Conservation (phyloP, 2,113 vertebrate species). For the Dendropsophus ebraccatus region DNA sequence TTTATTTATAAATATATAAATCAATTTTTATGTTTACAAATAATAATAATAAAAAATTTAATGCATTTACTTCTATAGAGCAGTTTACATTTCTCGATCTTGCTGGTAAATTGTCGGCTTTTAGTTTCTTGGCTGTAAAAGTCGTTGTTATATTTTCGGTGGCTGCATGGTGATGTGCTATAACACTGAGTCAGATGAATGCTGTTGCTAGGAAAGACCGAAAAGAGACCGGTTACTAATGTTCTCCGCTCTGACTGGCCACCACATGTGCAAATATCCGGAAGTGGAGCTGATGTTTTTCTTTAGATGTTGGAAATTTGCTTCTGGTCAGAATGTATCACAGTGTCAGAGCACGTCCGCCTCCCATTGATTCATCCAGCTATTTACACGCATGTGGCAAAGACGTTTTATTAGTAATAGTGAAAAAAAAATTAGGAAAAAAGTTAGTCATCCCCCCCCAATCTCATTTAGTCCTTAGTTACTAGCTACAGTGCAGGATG, state of each 20-base stretch:
- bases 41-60: too few relatives aligned
- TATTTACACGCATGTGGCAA: background rate
- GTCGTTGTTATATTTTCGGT: background rate
- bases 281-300: conserved; percentile 22
- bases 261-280: conserved; percentile 53
- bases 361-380: conserved; percentile 15
- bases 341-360: background rate
- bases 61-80: too few relatives aligned
- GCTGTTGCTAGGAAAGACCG: conserved; percentile 44
- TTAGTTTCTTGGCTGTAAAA: background rate
- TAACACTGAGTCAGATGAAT: conserved; percentile 41
- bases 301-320: conserved; percentile 43
- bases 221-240: conserved; percentile 28
- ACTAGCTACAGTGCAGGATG: too few relatives aligned
- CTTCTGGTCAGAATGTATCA: conserved; percentile 38
- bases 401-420: background rate
- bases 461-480: too few relatives aligned
- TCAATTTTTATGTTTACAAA: too few relatives aligned
- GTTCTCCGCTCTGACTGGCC: conserved; percentile 2
- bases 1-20: too few relatives aligned
- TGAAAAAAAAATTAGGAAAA: background rate
- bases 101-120: too few relatives aligned
- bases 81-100: too few relatives aligned
- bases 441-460: background rate
- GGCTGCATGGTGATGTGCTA: conserved; percentile 25